A percentile compares a stretch with the other conserved stretches of the same genome.
phyloP scores from a whole-genome alignment of 2,888 invertebrate genomes.

The Entomobrya proxima region DNA sequence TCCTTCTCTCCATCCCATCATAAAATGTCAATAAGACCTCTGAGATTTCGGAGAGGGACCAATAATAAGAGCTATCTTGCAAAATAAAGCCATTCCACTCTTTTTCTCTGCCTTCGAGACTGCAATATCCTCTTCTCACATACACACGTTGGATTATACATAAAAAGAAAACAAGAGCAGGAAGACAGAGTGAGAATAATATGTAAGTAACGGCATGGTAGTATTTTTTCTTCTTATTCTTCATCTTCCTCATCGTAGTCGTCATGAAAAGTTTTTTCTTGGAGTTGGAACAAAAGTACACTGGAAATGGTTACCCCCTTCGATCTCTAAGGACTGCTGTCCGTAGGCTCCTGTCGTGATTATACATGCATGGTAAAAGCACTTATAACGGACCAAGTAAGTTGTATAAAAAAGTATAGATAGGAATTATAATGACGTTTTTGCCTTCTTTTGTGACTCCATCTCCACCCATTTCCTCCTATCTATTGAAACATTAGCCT shows the following conservation, averaged over 20 bases:
- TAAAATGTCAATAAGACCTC: constrained; percentile 74
- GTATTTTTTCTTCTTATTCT: constrained; percentile 20
- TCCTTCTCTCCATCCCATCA: constrained; percentile 72
- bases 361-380: constrained; percentile 59
- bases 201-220: constrained; percentile 31
- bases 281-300: constrained; percentile 9
- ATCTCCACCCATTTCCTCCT: constrained; percentile 33
- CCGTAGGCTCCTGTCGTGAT: constrained; percentile 61
- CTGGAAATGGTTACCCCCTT: constrained; percentile 50
- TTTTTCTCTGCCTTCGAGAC: constrained; percentile 53
- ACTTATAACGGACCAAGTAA: constrained; percentile 48
- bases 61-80: constrained; percentile 67
- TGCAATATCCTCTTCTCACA: constrained; percentile 38
- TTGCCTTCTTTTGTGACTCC: neutral
- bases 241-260: constrained; percentile 7
- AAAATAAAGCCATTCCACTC: constrained; percentile 59
- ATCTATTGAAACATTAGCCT: constrained; percentile 30
- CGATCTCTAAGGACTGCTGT: constrained; percentile 59
- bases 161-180: neutral
- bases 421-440: constrained; percentile 1
- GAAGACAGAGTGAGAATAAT: constrained; percentile 6
- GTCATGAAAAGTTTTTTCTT: neutral
- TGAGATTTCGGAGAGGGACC: constrained; percentile 69
- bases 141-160: neutral
- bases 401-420: constrained; percentile 8